Evolutionary conservation across 1,140 invertebrate genomes (phyloP).

Genomic region (Zaprionus tsacasi): DNA sequence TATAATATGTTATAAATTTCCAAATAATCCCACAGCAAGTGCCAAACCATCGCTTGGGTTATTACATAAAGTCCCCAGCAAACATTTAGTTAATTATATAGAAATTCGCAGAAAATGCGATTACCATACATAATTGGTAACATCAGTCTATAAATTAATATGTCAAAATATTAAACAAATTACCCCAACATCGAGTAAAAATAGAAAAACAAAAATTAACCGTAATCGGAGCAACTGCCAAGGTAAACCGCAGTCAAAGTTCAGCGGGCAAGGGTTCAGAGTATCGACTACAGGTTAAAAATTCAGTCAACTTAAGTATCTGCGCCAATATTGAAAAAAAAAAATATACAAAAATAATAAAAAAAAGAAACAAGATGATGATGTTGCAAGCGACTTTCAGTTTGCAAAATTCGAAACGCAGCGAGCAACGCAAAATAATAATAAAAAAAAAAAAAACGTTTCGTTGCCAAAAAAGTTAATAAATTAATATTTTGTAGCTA

Average conservation of each 20-base stretch:
- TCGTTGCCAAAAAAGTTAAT: constrained; percentile 52
- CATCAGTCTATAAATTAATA: constrained; percentile 3
- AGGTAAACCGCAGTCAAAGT: constrained; percentile 70
- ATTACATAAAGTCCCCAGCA: background rate
- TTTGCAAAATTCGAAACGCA: constrained; percentile 71
- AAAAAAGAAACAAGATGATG: background rate
- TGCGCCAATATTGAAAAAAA: background rate
- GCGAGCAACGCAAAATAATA: constrained; percentile 40
- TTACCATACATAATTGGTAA: background rate
- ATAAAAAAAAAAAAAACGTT: too few relatives aligned
- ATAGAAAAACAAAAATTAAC: constrained; percentile 17
- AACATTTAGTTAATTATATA: constrained; percentile 4
- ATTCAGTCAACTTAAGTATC: constrained; percentile 38
- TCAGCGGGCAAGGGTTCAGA: constrained; percentile 31
- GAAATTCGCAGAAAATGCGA: background rate
- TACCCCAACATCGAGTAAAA: constrained; percentile 11
- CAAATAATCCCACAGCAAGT: background rate
- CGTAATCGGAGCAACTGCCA: constrained; percentile 50
- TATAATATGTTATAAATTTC: background rate
- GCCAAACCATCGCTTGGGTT: background rate
- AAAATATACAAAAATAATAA: background rate
- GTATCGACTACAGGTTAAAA: constrained; percentile 11
- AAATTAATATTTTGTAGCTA: constrained; percentile 75
- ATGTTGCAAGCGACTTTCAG: constrained; percentile 65
- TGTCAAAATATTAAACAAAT: constrained; percentile 21